Conservation (phyloP, 2,113 vertebrate genomes). For the Hirundichthys speculiger region DNA sequence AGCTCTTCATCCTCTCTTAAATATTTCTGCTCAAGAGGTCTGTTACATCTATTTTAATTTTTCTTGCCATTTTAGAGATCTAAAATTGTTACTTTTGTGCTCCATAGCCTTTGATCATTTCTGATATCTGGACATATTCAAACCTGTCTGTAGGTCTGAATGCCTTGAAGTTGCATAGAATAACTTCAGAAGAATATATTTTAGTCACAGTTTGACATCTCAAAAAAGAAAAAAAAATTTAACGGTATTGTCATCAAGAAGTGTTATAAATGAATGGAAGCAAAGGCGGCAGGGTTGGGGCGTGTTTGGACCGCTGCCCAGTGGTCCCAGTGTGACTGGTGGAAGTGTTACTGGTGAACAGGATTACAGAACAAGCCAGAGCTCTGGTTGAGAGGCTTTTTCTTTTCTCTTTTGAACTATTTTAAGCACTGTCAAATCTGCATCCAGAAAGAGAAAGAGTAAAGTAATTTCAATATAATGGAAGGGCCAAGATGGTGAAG, state of each 20-base stretch:
- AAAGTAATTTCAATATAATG: conserved; percentile 17
- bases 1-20: too few species aligned
- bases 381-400: conserved; percentile 38
- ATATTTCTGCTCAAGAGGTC: too few species aligned
- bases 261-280: conserved; percentile 35
- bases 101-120: too few species aligned
- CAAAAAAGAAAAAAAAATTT: not conserved
- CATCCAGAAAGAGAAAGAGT: not conserved
- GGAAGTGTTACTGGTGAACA: conserved; percentile 32
- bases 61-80: too few species aligned
- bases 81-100: too few species aligned
- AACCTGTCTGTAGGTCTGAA: not conserved
- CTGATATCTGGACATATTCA: too few species aligned
- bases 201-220: conserved; percentile 3
- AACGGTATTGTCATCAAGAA: conserved; percentile 3
- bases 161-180: not conserved
- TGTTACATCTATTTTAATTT: too few species aligned
- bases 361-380: conserved; percentile 51
- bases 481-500: not conserved
- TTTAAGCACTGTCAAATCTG: conserved; percentile 47
- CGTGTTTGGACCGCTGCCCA: conserved; percentile 23
- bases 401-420: conserved; percentile 46
- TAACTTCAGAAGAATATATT: not conserved
- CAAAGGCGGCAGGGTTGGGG: not conserved
- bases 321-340: too few species aligned